Percentiles rank a stretch among this genome's conserved stretches.
Evolutionary conservation across 1,140 invertebrate species (phyloP).

Genomic region (Acromyrmex charruanus): DNA sequence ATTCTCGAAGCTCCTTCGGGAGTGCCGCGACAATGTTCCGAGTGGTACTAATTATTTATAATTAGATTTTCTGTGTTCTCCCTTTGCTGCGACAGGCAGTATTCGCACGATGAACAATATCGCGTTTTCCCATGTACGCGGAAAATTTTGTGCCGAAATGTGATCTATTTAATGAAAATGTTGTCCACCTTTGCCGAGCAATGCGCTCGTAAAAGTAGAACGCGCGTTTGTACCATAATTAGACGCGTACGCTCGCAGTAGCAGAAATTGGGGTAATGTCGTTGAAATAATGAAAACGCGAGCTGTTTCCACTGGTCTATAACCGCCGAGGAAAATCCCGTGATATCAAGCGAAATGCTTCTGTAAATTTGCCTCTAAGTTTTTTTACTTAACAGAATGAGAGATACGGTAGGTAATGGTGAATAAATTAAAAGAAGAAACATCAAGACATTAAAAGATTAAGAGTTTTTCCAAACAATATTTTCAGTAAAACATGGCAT

Average conservation of each 20-base stretch:
- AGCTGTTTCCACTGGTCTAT: conserved; percentile 33
- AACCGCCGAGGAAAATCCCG: conserved; percentile 1
- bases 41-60: conserved; percentile 47
- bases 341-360: conserved; percentile 42
- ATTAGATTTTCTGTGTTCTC: conserved; percentile 34
- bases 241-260: conserved; percentile 39
- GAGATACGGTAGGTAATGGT: too few relatives aligned
- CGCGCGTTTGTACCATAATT: conserved; percentile 54
- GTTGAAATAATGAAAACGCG: conserved; percentile 56
- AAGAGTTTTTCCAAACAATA: not conserved
- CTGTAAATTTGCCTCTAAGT: not conserved
- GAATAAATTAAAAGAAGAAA: not conserved
- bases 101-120: conserved; percentile 16
- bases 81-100: not conserved
- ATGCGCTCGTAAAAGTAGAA: not conserved
- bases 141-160: conserved; percentile 46
- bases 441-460: not conserved
- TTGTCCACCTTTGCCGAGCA: not conserved
- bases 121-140: not conserved
- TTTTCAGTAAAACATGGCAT: not conserved
- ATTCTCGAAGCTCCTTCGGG: conserved; percentile 2
- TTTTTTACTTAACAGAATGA: not conserved
- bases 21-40: not conserved
- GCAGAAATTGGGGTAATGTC: conserved; percentile 51
- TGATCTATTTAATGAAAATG: conserved; percentile 53